Base-by-base conservation (phyloP, 2,888 invertebrate genomes). In the Bombylius major region DNA sequence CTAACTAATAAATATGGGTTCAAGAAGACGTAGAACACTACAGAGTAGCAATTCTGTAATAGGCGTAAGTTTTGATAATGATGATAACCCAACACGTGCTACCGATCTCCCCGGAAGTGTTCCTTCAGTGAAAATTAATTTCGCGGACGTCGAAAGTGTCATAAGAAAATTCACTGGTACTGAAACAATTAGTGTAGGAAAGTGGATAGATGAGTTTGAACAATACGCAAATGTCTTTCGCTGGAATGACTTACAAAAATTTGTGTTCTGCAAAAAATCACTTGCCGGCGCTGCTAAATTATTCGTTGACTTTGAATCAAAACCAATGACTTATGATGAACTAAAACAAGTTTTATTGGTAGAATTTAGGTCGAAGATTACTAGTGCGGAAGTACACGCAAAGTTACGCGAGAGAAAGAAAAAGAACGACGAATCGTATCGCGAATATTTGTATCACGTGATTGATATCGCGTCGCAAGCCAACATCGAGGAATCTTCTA, bases 371-470 rank as follows among this genome's bases (percentile, higher is more conserved):
- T 11, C 33, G 12, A 53, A 44, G 6, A 39, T 53, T n/a, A 54
- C 45, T 32, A 46, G 51, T 14, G 54, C 39, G 7, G 58, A 58
- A 4, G 54, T 58, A 8, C 52, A 56, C 11, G 54, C 44, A 50
- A n/a, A 52, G 50, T 33, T 56, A 4, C 47, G 50, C 11, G 53
- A 56, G 47, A 50, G 53, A 8, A 59, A 56, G 36, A 59, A 56
- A 14, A 47, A 42, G 6, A 14, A 23, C 34, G 46, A 33, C 12
- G 56, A 58, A 50, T 54, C 50, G 36, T 50, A 51, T 39, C 50
- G 52, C 31, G 58, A 58, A 50, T 58, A 53, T 55, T 50, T 59
- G 7, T 59, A 59, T n/a, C 33, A 48, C 9, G 56, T 59, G 55
- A 51, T 56, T 13, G 56, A 58, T 46, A 56, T 58, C 34, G 53